Evolutionary conservation across 1,140 invertebrate genomes (phyloP), one percentile per base, ranked within the genome.

Genomic region (Drosophila equinoxialis): DNA sequence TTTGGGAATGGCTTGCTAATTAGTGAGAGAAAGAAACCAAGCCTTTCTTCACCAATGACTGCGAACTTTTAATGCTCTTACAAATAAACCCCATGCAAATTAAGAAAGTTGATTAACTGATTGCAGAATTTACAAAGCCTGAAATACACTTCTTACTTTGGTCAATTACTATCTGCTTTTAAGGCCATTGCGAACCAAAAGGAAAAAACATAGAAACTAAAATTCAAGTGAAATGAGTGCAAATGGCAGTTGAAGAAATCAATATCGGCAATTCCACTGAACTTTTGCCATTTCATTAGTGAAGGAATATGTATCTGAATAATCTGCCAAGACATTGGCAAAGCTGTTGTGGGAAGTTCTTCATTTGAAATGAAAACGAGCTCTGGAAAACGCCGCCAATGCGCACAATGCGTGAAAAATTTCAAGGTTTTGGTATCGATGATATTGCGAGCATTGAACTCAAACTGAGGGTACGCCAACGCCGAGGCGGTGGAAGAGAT

Each of bases 391-490:
- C 14, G 17, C 30, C 30, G 30, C 35, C 20, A 23, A 23, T 23
- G 20, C 20, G 20, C 20, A 8, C 35, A 37, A 3, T 51, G 17
- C 45, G 45, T 51, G 10, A 23, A 23, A 23, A 23, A 51, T 51
- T 51, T 51, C 45, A 51, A 51, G 45, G 45, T 51, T 51, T 51
- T 20, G 10, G 10, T 11, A 51, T 51, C 45, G 17, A 51, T 51
- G 17, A 51, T 51, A 51, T 51, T 17, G 45, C 45, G 45, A 51
- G 45, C 45, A 51, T 23, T 51, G 45, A 51, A 51, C 45, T 51
- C 45, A 17, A 23, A 51, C 45, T 11, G 17, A 51, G 45, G 10
- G 45, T 51, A 8, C 14, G 10, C 17, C 45, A 51, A 51, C 0
- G 45, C 14, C 23, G 17, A 51, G 45, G 17, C 17, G 5, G 17